Percentiles rank a stretch among this genome's conserved stretches.
Evolutionary conservation across 2,113 vertebrate genomes (phyloP).

Genomic region (Lycaon pictus): DNA sequence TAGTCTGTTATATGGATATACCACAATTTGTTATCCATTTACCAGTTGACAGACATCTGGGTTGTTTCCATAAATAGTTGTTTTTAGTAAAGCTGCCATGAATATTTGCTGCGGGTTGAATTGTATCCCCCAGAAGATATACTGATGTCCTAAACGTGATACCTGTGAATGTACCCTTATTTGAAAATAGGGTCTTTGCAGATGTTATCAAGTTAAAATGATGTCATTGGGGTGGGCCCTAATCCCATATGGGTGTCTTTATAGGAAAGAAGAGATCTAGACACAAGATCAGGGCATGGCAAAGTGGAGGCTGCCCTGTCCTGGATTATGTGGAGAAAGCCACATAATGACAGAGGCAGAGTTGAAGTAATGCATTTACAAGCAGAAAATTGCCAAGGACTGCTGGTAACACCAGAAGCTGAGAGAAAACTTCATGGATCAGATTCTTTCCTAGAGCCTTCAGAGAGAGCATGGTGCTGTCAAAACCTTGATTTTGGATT

Average conservation of each 20-base stretch:
- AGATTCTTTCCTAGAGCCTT: background rate
- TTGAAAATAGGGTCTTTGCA: background rate
- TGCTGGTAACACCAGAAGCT: background rate
- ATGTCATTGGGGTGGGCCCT: background rate
- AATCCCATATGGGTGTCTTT: no score
- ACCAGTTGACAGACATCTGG: background rate
- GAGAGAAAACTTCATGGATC: background rate
- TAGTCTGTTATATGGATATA: background rate
- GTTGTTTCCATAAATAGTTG: background rate
- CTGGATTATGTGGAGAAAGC: background rate
- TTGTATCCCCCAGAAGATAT: background rate
- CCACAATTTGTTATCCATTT: background rate
- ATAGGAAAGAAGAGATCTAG: background rate
- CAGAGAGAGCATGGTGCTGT: background rate
- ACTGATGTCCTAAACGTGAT: background rate
- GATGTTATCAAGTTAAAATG: background rate
- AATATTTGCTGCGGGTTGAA: background rate
- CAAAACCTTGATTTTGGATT: background rate
- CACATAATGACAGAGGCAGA: background rate
- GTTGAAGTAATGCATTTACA: background rate
- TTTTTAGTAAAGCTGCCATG: background rate
- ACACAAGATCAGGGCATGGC: background rate
- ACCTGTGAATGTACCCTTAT: background rate
- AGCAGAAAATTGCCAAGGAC: background rate
- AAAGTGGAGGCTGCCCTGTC: no score